phyloP scores from a whole-genome alignment of 2,113 vertebrate species.

The Paramormyrops kingsleyae region DNA sequence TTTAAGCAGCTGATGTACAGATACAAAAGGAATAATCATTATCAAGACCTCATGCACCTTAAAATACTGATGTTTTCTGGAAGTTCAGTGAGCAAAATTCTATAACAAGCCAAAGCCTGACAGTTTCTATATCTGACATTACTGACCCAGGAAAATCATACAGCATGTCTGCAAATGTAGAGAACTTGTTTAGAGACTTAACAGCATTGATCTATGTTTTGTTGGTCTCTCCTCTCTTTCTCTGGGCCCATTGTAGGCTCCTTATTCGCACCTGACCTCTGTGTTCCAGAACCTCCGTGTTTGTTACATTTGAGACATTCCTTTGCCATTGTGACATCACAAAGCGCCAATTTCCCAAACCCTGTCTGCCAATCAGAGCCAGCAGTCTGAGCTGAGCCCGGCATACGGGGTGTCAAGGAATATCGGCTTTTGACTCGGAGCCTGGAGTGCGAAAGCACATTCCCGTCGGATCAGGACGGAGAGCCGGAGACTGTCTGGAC shows the following conservation, averaged over 20 bases:
- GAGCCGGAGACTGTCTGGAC: background rate
- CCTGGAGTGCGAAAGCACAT: background rate
- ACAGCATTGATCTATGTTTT: background rate
- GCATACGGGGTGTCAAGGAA: background rate
- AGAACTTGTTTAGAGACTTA: background rate
- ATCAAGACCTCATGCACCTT: background rate
- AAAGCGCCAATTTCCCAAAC: background rate
- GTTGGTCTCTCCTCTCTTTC: background rate
- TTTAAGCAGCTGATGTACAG: background rate
- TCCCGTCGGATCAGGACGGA: background rate
- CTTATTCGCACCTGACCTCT: background rate
- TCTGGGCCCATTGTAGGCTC: background rate
- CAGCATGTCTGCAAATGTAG: background rate
- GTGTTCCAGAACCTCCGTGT: background rate
- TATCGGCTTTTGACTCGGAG: background rate
- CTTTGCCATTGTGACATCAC: background rate
- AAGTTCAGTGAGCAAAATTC: background rate
- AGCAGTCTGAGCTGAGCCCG: background rate
- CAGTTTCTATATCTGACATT: background rate
- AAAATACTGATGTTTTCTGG: background rate
- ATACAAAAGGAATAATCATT: background rate
- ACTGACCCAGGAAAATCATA: background rate
- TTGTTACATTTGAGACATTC: background rate
- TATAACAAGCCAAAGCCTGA: background rate
- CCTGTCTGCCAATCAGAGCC: background rate